Evolutionary conservation across 2,888 invertebrate species (phyloP), one percentile per base, ranked within the genome.

Genomic region (Agriotes lineatus): DNA sequence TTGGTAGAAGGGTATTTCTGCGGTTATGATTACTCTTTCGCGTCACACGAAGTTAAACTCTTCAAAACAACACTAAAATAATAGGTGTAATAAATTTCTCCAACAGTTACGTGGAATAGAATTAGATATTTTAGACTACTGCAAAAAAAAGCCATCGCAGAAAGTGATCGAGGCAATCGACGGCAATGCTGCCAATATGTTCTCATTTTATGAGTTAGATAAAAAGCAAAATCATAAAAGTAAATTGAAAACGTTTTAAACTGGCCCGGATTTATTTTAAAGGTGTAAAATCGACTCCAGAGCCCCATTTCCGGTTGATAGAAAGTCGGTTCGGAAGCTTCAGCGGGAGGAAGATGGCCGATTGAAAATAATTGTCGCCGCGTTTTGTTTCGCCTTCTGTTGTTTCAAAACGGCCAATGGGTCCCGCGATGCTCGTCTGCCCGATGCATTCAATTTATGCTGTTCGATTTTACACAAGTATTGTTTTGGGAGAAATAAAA

Each of bases 301-400:
- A 79, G 82, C 74, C 70, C 74, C 76, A 75, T 81, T 81, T 75
- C 71, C 73, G 60, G 66, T 66, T 77, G 80, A 80, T 81, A 76
- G 81, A 72, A 81, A 81, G 80, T 74, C 72, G 77, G 76, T 74
- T 74, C 74, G 73, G 79, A 78, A 75, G 45, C 69, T 72, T 70
- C 72, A 45, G 61, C 69, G 74, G 54, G 77, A 77, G 75, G 73
- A 74, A 75, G 76, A 77, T 76, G 74, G 78, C 77, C 82, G 82
- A 83, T 83, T 83, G 82, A 84, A 84, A 84, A 84, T 84, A 83
- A 84, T 83, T 84, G 84, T 83, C 83, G 78, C 79, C 79, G 79
- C 79, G 79, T 81, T 81, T 81, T 79, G 78, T 77, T 77, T 78
- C 76, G 78, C 75, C 77, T 78, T 76, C 75, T 79, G 78, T 78